Base-by-base conservation (phyloP, 37 sponge, comb jelly and placozoan species). In the Bolinopsis microptera region DNA sequence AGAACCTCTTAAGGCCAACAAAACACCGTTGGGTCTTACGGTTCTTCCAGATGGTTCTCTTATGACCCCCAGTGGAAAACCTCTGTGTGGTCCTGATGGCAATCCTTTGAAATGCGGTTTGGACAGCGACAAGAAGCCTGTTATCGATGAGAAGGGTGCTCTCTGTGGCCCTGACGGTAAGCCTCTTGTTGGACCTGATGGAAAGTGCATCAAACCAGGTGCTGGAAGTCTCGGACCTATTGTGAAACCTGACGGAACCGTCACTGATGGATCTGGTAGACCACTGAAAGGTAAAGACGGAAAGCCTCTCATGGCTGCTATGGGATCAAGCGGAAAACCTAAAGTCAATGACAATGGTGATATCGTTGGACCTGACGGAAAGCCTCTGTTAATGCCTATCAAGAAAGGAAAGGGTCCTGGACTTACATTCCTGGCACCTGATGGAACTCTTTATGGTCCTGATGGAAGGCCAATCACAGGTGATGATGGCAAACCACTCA, bases 111-210 rank as follows among this genome's bases (percentile, higher is more conserved):
- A 33, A 41, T 86, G 90, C 39, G 90, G 90, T 27, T 38, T 86
- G 32, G 90, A 86, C 35, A 25, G 36, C 27, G 61, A 86, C 61
- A 86, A 41, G 61, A 86, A 86, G 26, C 90, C 90, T 5, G 61
- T 86, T 30, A 86, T 86, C 26, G 90, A 86, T 40, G 90, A 86
- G 3, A 86, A 86, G 61, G 90, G 90, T 34, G 61, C 90, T n/a
- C 90, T 86, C 9, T 86, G 90, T 86, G 90, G 90, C 22, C 90
- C 61, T 86, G 90, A 86, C 39, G 61, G 90, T 3, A 86, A 86
- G 26, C 90, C 90, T 33, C 90, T 86, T 39, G 90, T 86, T 86
- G 90, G 90, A 86, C 90, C 90, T 40, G 90, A 86, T 86, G 90
- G 61, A 16, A 86, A 86, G 90, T 39, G 90, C 31, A 86, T 86